These are phyloP conservation scores for Orycteropus afer DNA, from an alignment of 2,113 vertebrate genomes.

Conservation along the genomic window DNA sequence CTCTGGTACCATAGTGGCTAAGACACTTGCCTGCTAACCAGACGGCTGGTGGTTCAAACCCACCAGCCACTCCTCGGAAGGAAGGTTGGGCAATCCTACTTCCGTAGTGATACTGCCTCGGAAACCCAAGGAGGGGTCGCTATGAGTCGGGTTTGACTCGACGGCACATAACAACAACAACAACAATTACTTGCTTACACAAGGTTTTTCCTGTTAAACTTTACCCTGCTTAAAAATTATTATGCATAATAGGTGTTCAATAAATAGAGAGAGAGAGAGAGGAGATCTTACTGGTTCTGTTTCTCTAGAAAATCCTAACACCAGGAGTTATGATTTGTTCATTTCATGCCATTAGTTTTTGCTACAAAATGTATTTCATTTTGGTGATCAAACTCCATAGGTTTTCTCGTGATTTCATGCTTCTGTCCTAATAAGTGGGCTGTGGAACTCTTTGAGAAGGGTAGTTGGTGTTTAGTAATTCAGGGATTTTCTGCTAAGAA, in stretches of 20 bases:
- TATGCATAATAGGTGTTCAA: background rate
- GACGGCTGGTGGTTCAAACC: no score
- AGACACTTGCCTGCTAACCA: no score
- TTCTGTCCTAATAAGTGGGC: background rate
- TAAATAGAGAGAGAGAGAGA: background rate
- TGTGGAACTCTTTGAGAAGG: background rate
- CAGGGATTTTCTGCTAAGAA: background rate
- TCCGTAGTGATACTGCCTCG: no score
- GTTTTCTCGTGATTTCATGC: background rate
- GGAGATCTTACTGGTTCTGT: background rate
- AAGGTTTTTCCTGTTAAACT: background rate
- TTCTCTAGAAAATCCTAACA: background rate
- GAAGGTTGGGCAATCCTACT: no score
- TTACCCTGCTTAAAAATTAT: background rate
- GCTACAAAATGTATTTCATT: background rate
- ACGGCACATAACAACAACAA: no score
- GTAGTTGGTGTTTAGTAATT: background rate
- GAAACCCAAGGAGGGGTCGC: no score
- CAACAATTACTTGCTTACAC: no score
- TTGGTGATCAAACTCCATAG: background rate
- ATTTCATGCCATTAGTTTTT: background rate
- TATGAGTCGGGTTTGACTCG: no score
- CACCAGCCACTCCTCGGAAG: no score
- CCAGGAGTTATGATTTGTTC: background rate
- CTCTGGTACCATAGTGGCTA: no score